Base-by-base conservation (phyloP, 2,888 invertebrate genomes). In the Drosophila nr. fundita region DNA sequence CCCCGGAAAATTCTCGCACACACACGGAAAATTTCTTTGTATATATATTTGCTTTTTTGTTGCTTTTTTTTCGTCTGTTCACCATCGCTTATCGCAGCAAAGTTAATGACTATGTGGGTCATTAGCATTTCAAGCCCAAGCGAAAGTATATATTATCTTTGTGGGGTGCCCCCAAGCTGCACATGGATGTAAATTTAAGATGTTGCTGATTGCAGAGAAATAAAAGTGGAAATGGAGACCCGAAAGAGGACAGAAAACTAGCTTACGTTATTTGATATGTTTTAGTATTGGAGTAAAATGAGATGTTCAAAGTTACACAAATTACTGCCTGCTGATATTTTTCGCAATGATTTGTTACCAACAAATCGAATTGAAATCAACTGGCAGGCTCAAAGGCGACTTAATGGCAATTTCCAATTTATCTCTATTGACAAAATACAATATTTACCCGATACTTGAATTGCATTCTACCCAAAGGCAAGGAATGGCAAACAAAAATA, bases 61-160 rank as follows among this genome's bases (percentile, higher is more conserved):
- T 30, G 5, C 36, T 30, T 45, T 60, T 36, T 64, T 29, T 38
- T 53, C 65, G 54, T 68, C 64, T 68, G 73, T 83, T 76, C 63
- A 29, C 32, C 57, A 64, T 18, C 73, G 84, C 81, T 87, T 87
- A 87, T 87, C 83, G 80, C 81, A 66, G 79, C 81, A 30, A 85
- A 85, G 83, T 83, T 85, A 85, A 87, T 87, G 87, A 85, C 87
- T 83, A 81, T 85, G 85, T 84, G 83, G 87, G 87, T 81, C 87
- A 85, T 85, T 85, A 85, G 85, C 84, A 85, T 84, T 85, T 76
- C 48, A 72, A 63, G 82, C 71, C 40, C 58, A 38, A 45, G 40
- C 34, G 60, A 72, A 75, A 64, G 57, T 61, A 49, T 18, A 34
- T 24, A 18, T n/a, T n/a, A 24, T 29, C 18, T 38, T 29, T 42